Evolutionary conservation across 2,113 vertebrate genomes (phyloP), one percentile per base, ranked within the genome.

Genomic region (Dipodomys spectabilis): DNA sequence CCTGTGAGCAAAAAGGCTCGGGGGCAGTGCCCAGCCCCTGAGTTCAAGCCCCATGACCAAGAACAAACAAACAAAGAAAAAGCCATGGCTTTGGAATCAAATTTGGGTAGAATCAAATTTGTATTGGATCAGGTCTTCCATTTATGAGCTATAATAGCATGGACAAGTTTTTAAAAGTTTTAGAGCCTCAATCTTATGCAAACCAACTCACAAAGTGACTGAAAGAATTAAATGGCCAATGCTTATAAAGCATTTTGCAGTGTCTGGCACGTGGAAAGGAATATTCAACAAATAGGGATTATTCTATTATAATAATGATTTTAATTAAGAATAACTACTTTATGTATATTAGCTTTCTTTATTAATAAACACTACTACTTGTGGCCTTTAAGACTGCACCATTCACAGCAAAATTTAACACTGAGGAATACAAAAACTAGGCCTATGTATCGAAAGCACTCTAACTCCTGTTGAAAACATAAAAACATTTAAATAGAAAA

Each of bases 121-220:
- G 88, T n/a, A 92, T 30, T 86, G 49, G 82, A 86, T 86, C 28
- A 53, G n/a, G 11, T n/a, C 30, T 49, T 82, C 77, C 35, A 19
- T 67, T 75, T 88, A 57, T 20, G 82, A 73, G 12, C 13, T 82
- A 53, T 78, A 92, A 75, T 28, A 82, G 10, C 3, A 57, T 57
- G 53, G 53, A 57, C 13, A 90, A 86, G 7, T 80, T 80, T 86
- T 79, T 75, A 35, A 90, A 82, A 74, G 77, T 83, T 18, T 79
- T 86, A 86, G 39, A 86, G 57, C 6, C 72, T 93, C 65, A 68
- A 49, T 84, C 91, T 92, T 68, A 73, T 82, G 65, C 22, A 89
- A 82, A 95, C 74, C 49, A 20, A n/a, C 30, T 86, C 44, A 74
- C 8, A 62, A 6, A 49, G 6, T 79, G 12, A 86, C 19, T 57